Evolutionary conservation across 2,888 invertebrate species (phyloP).

Genomic region (Epistrophe grossulariae): DNA sequence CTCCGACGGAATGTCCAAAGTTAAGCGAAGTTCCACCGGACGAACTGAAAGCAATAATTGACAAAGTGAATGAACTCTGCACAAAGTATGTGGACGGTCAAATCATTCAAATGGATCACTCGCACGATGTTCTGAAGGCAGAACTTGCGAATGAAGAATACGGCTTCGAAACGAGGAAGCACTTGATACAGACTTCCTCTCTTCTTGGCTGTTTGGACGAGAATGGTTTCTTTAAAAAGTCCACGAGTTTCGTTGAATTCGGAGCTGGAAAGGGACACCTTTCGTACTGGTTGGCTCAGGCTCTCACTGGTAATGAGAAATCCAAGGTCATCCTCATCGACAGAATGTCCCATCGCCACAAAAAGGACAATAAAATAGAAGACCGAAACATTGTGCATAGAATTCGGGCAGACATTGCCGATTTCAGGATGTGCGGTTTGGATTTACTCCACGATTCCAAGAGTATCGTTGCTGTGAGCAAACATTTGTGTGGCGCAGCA

Average conservation of each 20-base stretch:
- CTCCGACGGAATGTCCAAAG: constrained; percentile 77
- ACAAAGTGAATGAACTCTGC: constrained; percentile 84
- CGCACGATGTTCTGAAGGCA: constrained; percentile 84
- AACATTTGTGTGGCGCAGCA: constrained; percentile 95
- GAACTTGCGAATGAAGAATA: constrained; percentile 86
- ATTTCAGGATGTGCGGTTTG: constrained; percentile 88
- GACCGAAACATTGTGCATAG: constrained; percentile 85
- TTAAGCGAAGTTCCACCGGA: constrained; percentile 82
- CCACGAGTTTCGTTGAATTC: constrained; percentile 92
- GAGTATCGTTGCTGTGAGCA: constrained; percentile 90
- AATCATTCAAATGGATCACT: constrained; percentile 83
- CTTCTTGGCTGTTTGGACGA: constrained; percentile 89
- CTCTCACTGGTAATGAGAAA: constrained; percentile 84
- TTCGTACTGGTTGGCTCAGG: constrained; percentile 90
- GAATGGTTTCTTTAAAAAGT: constrained; percentile 86
- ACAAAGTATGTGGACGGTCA: constrained; percentile 80
- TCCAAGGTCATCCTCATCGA: constrained; percentile 90
- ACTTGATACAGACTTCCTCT: constrained; percentile 91
- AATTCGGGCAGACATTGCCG: constrained; percentile 92
- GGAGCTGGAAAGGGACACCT: constrained; percentile 96
- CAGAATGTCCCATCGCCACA: constrained; percentile 92
- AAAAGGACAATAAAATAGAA: constrained; percentile 88
- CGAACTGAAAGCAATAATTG: constrained; percentile 83
- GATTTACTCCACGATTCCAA: constrained; percentile 82
- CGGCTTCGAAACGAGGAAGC: constrained; percentile 88